These are phyloP conservation scores for Larimichthys polyactis DNA, from an alignment of 2,113 vertebrate genomes.

Conservation along the genomic window DNA sequence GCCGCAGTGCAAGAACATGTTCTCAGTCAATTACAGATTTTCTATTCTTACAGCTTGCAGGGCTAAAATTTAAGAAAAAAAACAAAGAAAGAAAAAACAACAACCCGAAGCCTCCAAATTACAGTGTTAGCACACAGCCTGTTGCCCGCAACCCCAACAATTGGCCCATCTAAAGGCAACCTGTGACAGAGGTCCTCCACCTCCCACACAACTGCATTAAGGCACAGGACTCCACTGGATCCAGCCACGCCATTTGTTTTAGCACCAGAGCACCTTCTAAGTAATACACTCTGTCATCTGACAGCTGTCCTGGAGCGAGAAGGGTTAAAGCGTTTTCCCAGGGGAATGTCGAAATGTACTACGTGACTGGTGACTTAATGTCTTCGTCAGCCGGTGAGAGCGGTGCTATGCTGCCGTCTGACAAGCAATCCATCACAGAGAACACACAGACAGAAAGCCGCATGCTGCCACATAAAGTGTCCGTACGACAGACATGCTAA, in stretches of 20 bases:
- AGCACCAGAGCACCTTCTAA: slow-evolving; percentile 47
- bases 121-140: background rate
- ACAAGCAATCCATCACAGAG: slow-evolving; percentile 84
- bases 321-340: slow-evolving; percentile 80
- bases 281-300: slow-evolving; percentile 63
- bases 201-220: slow-evolving; percentile 52
- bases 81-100: background rate
- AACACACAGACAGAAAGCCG: slow-evolving; percentile 77
- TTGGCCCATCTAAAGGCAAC: slow-evolving; percentile 37
- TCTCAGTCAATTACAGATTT: slow-evolving; percentile 51
- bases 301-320: slow-evolving; percentile 60
- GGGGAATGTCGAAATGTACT: slow-evolving; percentile 71
- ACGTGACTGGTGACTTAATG: slow-evolving; percentile 84
- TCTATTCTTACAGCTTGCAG: slow-evolving; percentile 34
- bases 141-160: slow-evolving; percentile 13
- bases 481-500: slow-evolving; percentile 42
- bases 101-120: slow-evolving; percentile 8
- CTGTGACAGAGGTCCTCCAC: slow-evolving; percentile 48
- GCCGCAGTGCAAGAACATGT: slow-evolving; percentile 38
- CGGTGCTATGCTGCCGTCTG: slow-evolving; percentile 69
- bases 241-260: slow-evolving; percentile 15
- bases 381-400: slow-evolving; percentile 75
- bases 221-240: slow-evolving; percentile 37
- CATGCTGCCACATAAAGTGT: slow-evolving; percentile 59
- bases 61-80: slow-evolving; percentile 13